A percentile compares a stretch with the other conserved stretches of the same genome.
Conservation (phyloP, 2,797 vertebrate species). For the Garrulus glandarius region DNA sequence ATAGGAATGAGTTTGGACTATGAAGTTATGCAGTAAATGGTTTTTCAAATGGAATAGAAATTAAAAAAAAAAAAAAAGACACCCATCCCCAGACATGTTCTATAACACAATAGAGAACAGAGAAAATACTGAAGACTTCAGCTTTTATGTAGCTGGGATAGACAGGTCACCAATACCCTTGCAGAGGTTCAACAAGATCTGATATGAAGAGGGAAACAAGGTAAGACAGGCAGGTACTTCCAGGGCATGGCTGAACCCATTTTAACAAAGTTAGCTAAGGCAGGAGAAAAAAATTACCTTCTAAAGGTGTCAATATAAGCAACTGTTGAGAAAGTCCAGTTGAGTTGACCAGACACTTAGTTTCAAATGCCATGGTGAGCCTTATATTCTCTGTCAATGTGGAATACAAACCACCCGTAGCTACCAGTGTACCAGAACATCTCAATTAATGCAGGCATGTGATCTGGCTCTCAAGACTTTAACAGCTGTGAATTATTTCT, state of each 20-base stretch:
- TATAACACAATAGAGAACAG: not conserved
- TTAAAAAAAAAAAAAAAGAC: not conserved
- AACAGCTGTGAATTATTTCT: not conserved
- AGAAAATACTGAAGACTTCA: not conserved
- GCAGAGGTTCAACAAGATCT: not conserved
- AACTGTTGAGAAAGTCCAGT: not conserved
- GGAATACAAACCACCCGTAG: not conserved
- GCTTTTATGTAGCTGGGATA: not conserved
- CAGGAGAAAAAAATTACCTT: not conserved
- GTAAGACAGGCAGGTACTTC: not conserved
- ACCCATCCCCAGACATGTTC: not conserved
- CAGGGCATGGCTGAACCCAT: not conserved
- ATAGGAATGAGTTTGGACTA: not conserved
- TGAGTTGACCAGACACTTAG: not conserved
- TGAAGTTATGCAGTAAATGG: not conserved
- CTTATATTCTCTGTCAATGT: not conserved
- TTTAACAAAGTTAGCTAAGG: not conserved
- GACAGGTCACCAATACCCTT: not conserved
- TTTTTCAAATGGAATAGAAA: not conserved
- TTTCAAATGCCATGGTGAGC: not conserved
- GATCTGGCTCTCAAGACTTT: not conserved
- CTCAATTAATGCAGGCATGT: not conserved
- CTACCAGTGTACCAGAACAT: not conserved
- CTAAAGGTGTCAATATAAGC: rapidly evolving
- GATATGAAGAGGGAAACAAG: not conserved